Conservation (phyloP, 2,888 invertebrate genomes). For the Erpobdella octoculata region DNA sequence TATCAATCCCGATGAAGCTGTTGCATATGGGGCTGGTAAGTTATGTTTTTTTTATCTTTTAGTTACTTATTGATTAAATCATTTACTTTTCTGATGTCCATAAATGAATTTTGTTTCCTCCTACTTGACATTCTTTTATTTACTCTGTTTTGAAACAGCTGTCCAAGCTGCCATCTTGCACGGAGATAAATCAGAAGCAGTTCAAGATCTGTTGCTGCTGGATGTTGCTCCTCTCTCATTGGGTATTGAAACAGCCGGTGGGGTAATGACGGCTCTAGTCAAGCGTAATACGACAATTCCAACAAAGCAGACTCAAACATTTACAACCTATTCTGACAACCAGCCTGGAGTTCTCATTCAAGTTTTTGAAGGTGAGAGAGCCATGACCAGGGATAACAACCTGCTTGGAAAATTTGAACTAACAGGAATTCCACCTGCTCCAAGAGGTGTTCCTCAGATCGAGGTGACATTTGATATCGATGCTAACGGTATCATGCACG, state of each 20-base stretch:
- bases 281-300: conserved; percentile 95
- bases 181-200: conserved; percentile 53
- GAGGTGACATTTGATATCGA: conserved; percentile 59
- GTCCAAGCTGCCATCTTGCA: conserved; percentile 77
- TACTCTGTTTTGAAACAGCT: conserved; percentile 60
- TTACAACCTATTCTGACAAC: conserved; percentile 94
- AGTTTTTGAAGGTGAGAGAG: conserved; percentile 50
- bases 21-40: conserved; percentile 38
- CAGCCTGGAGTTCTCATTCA: conserved; percentile 62
- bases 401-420: conserved; percentile 86
- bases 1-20: conserved; percentile 52
- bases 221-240: conserved; percentile 61
- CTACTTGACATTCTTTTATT: background rate
- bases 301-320: conserved; percentile 89
- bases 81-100: too few relatives aligned
- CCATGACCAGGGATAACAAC: conserved; percentile 57
- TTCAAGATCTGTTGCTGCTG: conserved; percentile 52
- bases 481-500: conserved; percentile 82
- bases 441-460: conserved; percentile 76
- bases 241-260: conserved; percentile 61
- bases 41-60: background rate
- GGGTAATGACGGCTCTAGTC: conserved; percentile 90
- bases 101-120: background rate
- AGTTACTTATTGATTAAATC: too few relatives aligned
- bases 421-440: conserved; percentile 55